Percentiles rank a stretch among this genome's conserved stretches.
Evolutionary conservation across 2,888 invertebrate genomes (phyloP).

Genomic region (Xylota segnis): DNA sequence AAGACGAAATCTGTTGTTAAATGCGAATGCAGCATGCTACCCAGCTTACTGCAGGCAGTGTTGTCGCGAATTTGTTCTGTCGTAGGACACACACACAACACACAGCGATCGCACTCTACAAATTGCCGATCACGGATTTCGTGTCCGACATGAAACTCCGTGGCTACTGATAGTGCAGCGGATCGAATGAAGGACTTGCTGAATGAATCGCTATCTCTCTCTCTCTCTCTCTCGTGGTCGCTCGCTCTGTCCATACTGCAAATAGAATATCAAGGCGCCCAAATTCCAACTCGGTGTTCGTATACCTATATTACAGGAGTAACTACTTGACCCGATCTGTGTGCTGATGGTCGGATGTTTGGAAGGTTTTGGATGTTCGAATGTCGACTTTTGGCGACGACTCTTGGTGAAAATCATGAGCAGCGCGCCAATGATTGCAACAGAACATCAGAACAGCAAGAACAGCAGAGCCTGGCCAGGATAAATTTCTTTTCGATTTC

Average conservation of each 20-base stretch:
- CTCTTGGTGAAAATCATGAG: conserved; percentile 66
- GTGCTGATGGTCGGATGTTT: conserved; percentile 45
- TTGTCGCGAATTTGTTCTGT: conserved; percentile 75
- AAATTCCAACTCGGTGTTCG: conserved; percentile 69
- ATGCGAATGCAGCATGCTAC: conserved; percentile 74
- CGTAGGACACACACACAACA: conserved; percentile 55
- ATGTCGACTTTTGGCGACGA: conserved; percentile 61
- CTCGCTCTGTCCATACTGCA: conserved; percentile 17
- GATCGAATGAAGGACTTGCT: conserved; percentile 56
- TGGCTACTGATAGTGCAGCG: conserved; percentile 82
- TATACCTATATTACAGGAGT: conserved; percentile 58
- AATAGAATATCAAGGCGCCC: conserved; percentile 72
- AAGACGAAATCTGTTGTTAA: conserved; percentile 68
- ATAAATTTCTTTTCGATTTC: conserved; percentile 74
- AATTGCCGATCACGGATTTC: conserved; percentile 85
- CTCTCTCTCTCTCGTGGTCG: not conserved
- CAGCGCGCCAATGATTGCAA: conserved; percentile 66
- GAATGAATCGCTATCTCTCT: conserved; percentile 53
- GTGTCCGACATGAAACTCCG: conserved; percentile 84
- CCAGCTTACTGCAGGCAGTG: conserved; percentile 55
- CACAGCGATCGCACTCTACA: conserved; percentile 79
- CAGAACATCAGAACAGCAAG: conserved; percentile 30
- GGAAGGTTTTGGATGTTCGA: conserved; percentile 47
- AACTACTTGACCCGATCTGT: conserved; percentile 67
- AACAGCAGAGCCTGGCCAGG: conserved; percentile 33